Evolutionary conservation across 2,797 vertebrate species (phyloP).

Genomic region (Echiichthys vipera): DNA sequence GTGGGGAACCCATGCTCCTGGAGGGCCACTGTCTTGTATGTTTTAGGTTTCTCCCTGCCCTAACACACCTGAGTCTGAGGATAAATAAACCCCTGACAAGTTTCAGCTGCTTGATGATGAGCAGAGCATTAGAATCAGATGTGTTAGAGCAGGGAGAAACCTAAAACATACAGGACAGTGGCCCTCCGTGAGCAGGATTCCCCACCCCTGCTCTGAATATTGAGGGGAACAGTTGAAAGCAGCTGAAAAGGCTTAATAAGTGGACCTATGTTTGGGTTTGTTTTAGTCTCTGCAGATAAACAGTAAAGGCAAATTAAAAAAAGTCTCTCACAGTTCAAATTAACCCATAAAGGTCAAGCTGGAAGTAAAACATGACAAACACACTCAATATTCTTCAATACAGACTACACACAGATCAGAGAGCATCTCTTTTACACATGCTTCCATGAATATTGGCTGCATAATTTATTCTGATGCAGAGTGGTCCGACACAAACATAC

Average conservation of each 20-base stretch:
- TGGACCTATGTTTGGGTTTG: not conserved
- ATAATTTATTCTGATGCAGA: slow-evolving; percentile 55
- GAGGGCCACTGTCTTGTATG: no score
- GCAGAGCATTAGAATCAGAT: no score
- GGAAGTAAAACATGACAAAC: slow-evolving; percentile 1
- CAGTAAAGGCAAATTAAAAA: not conserved
- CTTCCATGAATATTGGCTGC: slow-evolving; percentile 47
- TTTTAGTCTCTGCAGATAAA: not conserved
- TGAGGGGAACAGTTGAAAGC: not conserved
- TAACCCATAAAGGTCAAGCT: slow-evolving; percentile 11
- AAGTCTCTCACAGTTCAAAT: not conserved
- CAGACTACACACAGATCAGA: slow-evolving; percentile 14
- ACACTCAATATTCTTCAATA: slow-evolving; percentile 5
- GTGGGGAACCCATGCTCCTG: no score
- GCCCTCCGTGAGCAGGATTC: no score
- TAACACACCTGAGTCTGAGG: no score
- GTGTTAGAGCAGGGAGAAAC: no score
- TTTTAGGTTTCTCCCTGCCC: no score
- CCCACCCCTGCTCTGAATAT: no score
- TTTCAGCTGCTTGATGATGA: no score
- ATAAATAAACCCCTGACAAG: no score
- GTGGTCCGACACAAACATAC: slow-evolving; percentile 13
- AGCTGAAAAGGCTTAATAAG: not conserved
- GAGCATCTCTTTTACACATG: slow-evolving; percentile 24
- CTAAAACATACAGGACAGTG: no score